A percentile compares a stretch with the other conserved stretches of the same genome.
phyloP scores from a whole-genome alignment of 1,140 invertebrate species.

The Hyposmocoma kahamanoa region DNA sequence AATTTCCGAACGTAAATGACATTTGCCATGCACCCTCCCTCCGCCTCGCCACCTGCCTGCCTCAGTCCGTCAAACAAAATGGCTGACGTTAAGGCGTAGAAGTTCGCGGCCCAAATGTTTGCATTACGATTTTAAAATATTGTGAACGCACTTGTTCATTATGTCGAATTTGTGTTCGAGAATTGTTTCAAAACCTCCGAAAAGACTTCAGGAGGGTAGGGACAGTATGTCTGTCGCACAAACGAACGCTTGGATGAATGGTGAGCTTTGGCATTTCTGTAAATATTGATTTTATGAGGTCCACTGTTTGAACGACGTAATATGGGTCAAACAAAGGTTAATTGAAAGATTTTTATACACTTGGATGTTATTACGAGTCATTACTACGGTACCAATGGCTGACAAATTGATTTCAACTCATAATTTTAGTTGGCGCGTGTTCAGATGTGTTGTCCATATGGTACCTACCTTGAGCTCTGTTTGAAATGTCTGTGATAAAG shows the following conservation, averaged over 20 bases:
- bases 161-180: slow-evolving; percentile 85
- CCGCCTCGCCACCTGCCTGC: neutral
- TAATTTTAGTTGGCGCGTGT: no score
- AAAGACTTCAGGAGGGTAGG: slow-evolving; percentile 80
- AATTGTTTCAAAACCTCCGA: slow-evolving; percentile 80
- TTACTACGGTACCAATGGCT: no score
- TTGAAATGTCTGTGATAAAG: no score
- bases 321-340: slow-evolving; percentile 7
- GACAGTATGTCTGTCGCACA: slow-evolving; percentile 84
- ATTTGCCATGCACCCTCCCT: slow-evolving; percentile 7
- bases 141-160: slow-evolving; percentile 57
- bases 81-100: slow-evolving; percentile 40
- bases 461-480: no score
- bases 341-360: no score
- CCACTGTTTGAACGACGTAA: slow-evolving; percentile 27
- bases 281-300: slow-evolving; percentile 56
- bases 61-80: slow-evolving; percentile 30
- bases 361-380: no score
- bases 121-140: slow-evolving; percentile 35
- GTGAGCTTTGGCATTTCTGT: slow-evolving; percentile 74
- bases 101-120: slow-evolving; percentile 32
- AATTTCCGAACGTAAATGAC: slow-evolving; percentile 19
- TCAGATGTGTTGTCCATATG: no score
- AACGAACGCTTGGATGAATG: slow-evolving; percentile 88
- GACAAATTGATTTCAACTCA: no score